Evolutionary conservation across 2,113 vertebrate genomes (phyloP).

Genomic region (Pandion haliaetus): DNA sequence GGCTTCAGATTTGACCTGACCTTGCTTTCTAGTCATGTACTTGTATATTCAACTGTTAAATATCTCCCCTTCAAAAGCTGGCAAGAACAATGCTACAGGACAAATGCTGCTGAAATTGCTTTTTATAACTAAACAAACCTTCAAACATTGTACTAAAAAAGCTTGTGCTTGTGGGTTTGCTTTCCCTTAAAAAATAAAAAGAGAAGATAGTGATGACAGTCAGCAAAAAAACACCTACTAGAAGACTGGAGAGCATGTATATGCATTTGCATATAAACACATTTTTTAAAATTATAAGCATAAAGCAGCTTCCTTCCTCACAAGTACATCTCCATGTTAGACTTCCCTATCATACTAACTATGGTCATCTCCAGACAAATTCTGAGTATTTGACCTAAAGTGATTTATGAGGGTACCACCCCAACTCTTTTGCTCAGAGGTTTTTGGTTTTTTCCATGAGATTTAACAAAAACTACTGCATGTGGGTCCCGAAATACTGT

Average conservation of each 20-base stretch:
- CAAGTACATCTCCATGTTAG: neutral
- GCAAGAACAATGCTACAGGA: slow-evolving; percentile 29
- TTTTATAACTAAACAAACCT: slow-evolving; percentile 13
- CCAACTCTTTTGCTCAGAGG: neutral
- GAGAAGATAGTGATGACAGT: slow-evolving; percentile 44
- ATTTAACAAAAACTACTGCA: neutral
- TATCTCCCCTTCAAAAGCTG: neutral
- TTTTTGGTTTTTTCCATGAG: neutral
- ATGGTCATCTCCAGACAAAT: neutral
- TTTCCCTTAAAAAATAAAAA: slow-evolving; percentile 22
- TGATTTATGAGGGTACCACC: neutral
- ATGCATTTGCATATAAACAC: neutral
- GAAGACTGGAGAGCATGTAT: neutral
- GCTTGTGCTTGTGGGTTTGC: slow-evolving; percentile 28
- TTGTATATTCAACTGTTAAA: slow-evolving; percentile 1
- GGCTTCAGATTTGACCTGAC: neutral
- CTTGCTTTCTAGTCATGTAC: neutral
- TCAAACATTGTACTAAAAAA: slow-evolving; percentile 29
- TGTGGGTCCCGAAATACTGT: neutral
- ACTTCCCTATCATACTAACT: neutral
- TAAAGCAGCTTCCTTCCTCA: neutral
- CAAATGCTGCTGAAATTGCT: slow-evolving; percentile 15
- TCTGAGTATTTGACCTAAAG: neutral
- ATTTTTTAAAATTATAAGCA: neutral
- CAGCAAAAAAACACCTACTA: slow-evolving; percentile 13